Evolutionary conservation across 2,113 vertebrate species (phyloP).

Genomic region (Thamnophis sirtalis): DNA sequence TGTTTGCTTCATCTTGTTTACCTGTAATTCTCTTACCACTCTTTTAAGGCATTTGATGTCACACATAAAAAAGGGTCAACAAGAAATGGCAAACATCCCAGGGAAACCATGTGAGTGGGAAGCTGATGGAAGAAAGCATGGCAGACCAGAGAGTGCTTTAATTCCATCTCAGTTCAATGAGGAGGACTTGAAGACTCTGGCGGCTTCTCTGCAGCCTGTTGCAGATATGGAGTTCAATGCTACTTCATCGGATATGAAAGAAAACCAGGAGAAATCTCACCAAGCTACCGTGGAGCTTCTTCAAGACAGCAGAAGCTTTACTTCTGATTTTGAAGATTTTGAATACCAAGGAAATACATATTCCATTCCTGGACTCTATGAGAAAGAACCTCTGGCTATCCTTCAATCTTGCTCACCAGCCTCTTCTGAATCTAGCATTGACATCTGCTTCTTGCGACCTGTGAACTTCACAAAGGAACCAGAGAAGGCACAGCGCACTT

Average conservation of each 20-base stretch:
- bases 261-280: slow-evolving; percentile 65
- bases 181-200: slow-evolving; percentile 71
- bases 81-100: slow-evolving; percentile 81
- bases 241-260: slow-evolving; percentile 57
- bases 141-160: slow-evolving; percentile 72
- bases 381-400: slow-evolving; percentile 71
- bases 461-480: slow-evolving; percentile 79
- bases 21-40: slow-evolving; percentile 7
- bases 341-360: slow-evolving; percentile 75
- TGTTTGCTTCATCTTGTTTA: not conserved
- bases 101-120: slow-evolving; percentile 82
- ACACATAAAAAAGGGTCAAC: slow-evolving; percentile 77
- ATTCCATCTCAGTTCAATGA: slow-evolving; percentile 74
- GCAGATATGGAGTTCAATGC: slow-evolving; percentile 80
- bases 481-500: slow-evolving; percentile 72
- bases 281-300: slow-evolving; percentile 72
- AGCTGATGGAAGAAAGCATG: slow-evolving; percentile 71
- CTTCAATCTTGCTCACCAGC: slow-evolving; percentile 86
- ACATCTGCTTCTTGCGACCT: slow-evolving; percentile 89
- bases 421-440: slow-evolving; percentile 90
- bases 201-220: slow-evolving; percentile 79
- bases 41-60: slow-evolving; percentile 78
- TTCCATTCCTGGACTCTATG: slow-evolving; percentile 73
- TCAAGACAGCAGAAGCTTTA: slow-evolving; percentile 68
- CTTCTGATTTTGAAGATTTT: slow-evolving; percentile 74